Base-by-base conservation (phyloP, 2,888 invertebrate genomes). In the Eustalomyia histrio region DNA sequence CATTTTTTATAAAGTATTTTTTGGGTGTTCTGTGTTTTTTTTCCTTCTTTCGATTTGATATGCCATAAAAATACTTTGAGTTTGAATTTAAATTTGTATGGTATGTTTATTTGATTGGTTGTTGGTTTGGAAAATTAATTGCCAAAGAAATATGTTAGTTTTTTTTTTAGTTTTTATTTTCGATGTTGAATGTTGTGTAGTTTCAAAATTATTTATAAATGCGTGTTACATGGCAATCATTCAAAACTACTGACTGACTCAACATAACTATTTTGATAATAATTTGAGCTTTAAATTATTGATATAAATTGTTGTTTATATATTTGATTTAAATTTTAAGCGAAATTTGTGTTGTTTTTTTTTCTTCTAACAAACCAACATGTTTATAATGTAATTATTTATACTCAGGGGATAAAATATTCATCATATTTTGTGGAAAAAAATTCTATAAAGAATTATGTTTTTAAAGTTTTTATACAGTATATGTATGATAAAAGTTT, bases 1-100 rank as follows among this genome's bases (percentile, higher is more conserved):
- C 86, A 87, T 86, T 86, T 86, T 86, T 87, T 85, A 82, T 18
- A 55, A 8, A 29, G 57, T 55, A 35, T 24, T 47, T 68, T 64
- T 64, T n/a, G 6, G 39, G 12, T 6, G 29, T 39, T 39, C 14
- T 47, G n/a, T 47, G 43, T 47, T 47, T 14, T 10, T 39, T 12
- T 39, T 39, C 7, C 8, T 8, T 47, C 18, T 60, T 73, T 65
- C 5, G 60, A 71, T 74, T 81, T 78, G 76, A 65, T 76, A 78
- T 60, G 74, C 81, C 57, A 78, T 65, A 71, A 16, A 69, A 61
- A 74, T 57, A 39, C 1, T 58, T 17, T 18, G 3, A 4, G 43
- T 65, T 35, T 14, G 12, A 52, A 17, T n/a, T n/a, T 8, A 35
- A 10, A 10, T 1, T 39, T 39, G 29, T 14, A 52, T 39, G 39